A percentile compares a stretch with the other conserved stretches of the same genome.
phyloP scores from a whole-genome alignment of 2,797 vertebrate species.

The Poeciliopsis infans region DNA sequence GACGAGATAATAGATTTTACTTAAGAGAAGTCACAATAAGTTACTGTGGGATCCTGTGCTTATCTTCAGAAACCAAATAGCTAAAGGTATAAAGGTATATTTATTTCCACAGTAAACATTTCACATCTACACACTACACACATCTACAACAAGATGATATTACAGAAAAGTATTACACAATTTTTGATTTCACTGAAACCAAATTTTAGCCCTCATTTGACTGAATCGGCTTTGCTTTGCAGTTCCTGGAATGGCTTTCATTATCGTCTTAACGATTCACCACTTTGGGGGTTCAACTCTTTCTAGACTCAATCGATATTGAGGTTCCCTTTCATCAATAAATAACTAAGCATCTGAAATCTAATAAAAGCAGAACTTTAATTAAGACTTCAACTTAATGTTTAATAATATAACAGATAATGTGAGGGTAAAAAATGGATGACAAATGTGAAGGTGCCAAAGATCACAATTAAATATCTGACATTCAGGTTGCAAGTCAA shows the following conservation, averaged over 20 bases:
- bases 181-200: not conserved
- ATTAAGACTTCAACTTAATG: not conserved
- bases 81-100: too few relatives aligned
- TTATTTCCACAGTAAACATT: not conserved
- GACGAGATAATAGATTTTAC: not conserved
- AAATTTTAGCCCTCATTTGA: not conserved
- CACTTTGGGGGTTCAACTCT: not conserved
- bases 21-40: not conserved
- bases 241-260: not conserved
- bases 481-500: not conserved
- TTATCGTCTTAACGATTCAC: not conserved
- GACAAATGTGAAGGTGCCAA: not conserved
- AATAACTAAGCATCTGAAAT: slow-evolving; percentile 1
- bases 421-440: not conserved
- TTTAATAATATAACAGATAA: not conserved
- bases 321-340: not conserved
- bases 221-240: not conserved
- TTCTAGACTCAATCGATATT: not conserved
- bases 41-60: not conserved
- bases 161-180: not conserved
- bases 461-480: not conserved
- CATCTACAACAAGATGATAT: not conserved
- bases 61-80: not conserved
- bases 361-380: not conserved
- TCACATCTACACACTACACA: not conserved